Conservation (phyloP, 1,140 invertebrate genomes). For the Diachasma alloeum region DNA sequence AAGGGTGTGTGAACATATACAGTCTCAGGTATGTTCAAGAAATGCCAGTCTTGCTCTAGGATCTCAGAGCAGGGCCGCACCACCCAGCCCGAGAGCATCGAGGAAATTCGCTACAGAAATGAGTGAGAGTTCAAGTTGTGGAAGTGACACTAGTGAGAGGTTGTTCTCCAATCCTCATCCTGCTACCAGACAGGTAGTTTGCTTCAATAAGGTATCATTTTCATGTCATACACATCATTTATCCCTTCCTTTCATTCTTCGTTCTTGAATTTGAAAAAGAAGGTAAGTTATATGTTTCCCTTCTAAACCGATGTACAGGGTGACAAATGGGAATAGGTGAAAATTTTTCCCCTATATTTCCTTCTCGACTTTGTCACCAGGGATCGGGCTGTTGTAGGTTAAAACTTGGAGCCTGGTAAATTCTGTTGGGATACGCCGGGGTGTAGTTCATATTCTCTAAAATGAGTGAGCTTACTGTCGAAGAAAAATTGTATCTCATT, state of each 20-base stretch:
- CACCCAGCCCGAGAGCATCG: conserved; percentile 76
- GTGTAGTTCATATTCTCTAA: no score
- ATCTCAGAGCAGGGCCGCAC: conserved; percentile 70
- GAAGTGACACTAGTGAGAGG: conserved; percentile 82
- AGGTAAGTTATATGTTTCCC: no score
- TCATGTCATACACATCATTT: conserved; percentile 36
- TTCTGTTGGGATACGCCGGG: no score
- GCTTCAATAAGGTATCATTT: conserved; percentile 63
- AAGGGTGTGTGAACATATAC: conserved; percentile 95
- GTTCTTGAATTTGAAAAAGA: no score
- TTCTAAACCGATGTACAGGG: no score
- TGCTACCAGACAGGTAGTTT: conserved; percentile 68
- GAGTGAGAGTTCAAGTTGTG: conserved; percentile 83
- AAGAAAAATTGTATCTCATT: no score
- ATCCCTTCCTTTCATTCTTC: conserved; percentile 22
- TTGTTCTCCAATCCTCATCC: conserved; percentile 69
- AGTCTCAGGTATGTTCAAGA: conserved; percentile 81
- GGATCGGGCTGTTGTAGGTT: no score
- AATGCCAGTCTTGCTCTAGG: conserved; percentile 57
- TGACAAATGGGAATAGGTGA: no score
- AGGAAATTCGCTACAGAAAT: conserved; percentile 75
- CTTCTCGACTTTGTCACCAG: no score
- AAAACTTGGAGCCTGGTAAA: no score
- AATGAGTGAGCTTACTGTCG: no score
- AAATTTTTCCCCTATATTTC: no score